Percentiles rank a stretch among this genome's conserved stretches.
These are phyloP conservation scores for Coremacera marginata DNA, from an alignment of 2,888 invertebrate species.

Conservation along the genomic window DNA sequence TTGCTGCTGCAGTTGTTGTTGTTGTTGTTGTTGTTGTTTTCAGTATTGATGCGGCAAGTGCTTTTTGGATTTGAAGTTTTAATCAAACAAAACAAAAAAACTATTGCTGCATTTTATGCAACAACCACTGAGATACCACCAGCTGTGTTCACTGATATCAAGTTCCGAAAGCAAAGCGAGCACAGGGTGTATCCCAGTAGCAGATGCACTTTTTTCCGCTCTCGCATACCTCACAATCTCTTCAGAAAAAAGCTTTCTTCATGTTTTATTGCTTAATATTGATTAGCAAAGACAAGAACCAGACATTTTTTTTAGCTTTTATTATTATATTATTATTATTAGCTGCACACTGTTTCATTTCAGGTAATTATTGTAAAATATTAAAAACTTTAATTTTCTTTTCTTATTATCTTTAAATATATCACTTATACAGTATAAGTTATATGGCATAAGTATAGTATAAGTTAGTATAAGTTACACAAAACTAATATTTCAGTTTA, in stretches of 20 bases:
- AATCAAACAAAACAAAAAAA: neutral
- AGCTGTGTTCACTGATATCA: conserved; percentile 92
- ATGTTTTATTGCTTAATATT: neutral
- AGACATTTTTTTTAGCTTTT: no score
- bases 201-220: conserved; percentile 69
- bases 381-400: neutral
- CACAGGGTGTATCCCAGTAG: conserved; percentile 98
- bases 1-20: neutral
- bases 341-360: neutral
- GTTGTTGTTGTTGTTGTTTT: neutral
- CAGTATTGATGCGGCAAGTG: neutral
- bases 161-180: conserved; percentile 80
- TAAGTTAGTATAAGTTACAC: no score
- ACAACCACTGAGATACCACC: conserved; percentile 97
- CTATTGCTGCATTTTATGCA: conserved; percentile 54
- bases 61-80: neutral
- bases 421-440: no score
- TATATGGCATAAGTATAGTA: no score
- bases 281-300: conserved; percentile 36
- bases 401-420: neutral
- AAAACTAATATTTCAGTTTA: no score
- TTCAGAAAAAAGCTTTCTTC: neutral
- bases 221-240: neutral
- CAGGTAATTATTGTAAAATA: neutral
- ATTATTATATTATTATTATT: no score